phyloP scores from a whole-genome alignment of 2,888 invertebrate genomes.

The Trachelus troglodyta region DNA sequence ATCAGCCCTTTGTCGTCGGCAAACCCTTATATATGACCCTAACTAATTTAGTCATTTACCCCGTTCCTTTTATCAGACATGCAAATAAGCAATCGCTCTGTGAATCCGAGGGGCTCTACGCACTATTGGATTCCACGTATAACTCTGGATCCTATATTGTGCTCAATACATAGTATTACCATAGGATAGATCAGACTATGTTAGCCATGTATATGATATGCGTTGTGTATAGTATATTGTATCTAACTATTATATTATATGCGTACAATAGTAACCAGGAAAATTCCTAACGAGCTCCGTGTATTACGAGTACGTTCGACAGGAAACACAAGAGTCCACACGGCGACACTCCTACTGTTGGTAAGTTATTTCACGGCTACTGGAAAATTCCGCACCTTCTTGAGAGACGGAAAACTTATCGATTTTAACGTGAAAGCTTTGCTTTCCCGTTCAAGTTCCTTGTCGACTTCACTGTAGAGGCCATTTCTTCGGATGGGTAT shows the following conservation, averaged over 20 bases:
- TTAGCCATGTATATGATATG: background rate
- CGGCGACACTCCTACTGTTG: background rate
- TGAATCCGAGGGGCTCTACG: background rate
- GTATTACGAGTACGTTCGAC: background rate
- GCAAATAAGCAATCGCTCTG: slow-evolving; percentile 1
- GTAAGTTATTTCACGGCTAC: background rate
- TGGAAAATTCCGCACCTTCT: background rate
- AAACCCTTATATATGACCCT: slow-evolving; percentile 16
- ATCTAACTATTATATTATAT: background rate
- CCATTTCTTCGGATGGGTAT: background rate
- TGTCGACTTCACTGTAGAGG: background rate
- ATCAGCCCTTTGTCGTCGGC: slow-evolving; percentile 42
- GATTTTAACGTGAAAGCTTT: background rate
- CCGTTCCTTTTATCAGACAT: background rate
- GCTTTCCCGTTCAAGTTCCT: background rate
- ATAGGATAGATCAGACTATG: background rate
- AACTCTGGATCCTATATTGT: background rate
- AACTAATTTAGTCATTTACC: background rate
- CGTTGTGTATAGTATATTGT: background rate
- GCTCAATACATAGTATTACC: background rate
- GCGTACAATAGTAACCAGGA: background rate
- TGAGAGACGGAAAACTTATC: background rate
- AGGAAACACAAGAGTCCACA: too few species aligned
- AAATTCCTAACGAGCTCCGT: background rate
- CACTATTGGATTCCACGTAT: background rate